These are phyloP conservation scores for Stegana nigrithorax DNA, from an alignment of 2,888 invertebrate species.

Conservation along the genomic window DNA sequence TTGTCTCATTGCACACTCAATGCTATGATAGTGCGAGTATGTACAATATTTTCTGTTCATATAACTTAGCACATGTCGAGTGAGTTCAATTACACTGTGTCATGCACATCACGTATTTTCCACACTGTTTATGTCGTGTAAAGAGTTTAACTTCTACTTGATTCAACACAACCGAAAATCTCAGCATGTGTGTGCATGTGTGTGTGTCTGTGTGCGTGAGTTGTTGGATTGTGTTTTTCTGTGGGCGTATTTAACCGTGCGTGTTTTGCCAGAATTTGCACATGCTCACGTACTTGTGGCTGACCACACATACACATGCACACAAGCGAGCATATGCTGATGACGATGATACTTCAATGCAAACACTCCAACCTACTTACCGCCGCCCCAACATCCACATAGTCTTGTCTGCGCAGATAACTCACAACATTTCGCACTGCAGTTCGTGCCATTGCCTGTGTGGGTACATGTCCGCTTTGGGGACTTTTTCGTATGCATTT, in stretches of 20 bases:
- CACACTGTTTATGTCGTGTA: slow-evolving; percentile 53
- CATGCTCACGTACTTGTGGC: slow-evolving; percentile 29
- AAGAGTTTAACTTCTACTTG: slow-evolving; percentile 60
- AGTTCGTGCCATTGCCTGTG: no score
- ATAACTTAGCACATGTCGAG: slow-evolving; percentile 1
- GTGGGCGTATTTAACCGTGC: neutral
- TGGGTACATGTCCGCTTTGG: no score
- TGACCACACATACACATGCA: slow-evolving; percentile 36
- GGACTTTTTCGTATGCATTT: no score
- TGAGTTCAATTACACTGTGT: slow-evolving; percentile 48
- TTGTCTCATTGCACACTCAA: neutral
- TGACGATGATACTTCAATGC: no score
- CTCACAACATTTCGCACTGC: no score
- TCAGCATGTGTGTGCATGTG: neutral
- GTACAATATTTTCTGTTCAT: neutral
- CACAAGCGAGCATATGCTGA: no score
- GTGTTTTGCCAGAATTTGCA: neutral
- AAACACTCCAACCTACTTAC: no score
- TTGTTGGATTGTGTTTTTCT: neutral
- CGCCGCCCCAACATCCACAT: no score
- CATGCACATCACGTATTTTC: slow-evolving; percentile 54
- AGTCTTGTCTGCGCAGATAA: no score
- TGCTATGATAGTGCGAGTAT: neutral
- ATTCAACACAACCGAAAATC: neutral
- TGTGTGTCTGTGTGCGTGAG: neutral